Evolutionary conservation across 2,888 invertebrate species (phyloP), one percentile per base, ranked within the genome.

Genomic region (Hirtodrosophila confusa): DNA sequence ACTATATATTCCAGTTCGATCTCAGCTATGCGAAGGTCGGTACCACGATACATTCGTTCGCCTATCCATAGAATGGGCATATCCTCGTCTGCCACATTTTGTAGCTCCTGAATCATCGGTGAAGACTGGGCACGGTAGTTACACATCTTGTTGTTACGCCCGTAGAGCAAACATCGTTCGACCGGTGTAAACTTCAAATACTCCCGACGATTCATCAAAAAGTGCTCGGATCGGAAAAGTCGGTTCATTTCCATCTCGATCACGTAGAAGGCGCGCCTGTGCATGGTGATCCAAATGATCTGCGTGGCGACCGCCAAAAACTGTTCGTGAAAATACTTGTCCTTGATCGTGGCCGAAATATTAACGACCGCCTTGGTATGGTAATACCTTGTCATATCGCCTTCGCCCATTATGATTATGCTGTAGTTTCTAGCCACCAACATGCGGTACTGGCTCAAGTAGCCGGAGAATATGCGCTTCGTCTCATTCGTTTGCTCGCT

Each of bases 171-270:
- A 47, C 82, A 75, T 9, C 86, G 61, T 54, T 91, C 91, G 1
- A 78, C 57, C 0, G 56, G 66, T 0, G 75, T 67, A 31, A 90
- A 90, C 3, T 70, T 45, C 2, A 86, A 51, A 3, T 73, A 63
- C 8, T 88, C 75, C 3, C 73, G 75, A 0, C 77, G 78, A 0
- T 69, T 75, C 48, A 86, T 63, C 37, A 86, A 80, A 49, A 91
- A 91, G 61, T 91, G 89, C 12, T 90, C 88, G 5, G 91, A 90
- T 1, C 91, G 84, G 71, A 91, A 90, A 0, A 91, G 75, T 7
- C 91, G 86, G 71, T 88, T 88, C 60, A 91, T 89, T 84, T 91
- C 91, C 74, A 71, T 61, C 53, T 90, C 89, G 31, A 91, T 90
- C 6, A 89, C 50, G 29, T 84, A 80, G 45, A 88, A 91, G 4